These are phyloP conservation scores for Agapornis canus DNA, from an alignment of 2,797 vertebrate species.

Conservation along the genomic window DNA sequence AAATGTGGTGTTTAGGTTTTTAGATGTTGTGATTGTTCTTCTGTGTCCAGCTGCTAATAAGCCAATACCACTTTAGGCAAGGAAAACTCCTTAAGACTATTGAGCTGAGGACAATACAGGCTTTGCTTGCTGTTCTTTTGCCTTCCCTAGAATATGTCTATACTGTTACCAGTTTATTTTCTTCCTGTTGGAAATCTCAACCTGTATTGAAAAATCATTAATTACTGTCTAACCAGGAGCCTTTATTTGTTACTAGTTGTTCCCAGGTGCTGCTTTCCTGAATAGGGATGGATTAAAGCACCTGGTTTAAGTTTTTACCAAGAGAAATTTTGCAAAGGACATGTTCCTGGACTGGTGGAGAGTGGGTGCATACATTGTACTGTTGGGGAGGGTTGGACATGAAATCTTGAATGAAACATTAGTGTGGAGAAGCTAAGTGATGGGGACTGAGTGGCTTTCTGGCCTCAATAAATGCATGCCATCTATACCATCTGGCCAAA, in stretches of 20 bases:
- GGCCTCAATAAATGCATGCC: not conserved
- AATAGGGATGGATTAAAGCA: not conserved
- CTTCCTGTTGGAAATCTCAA: not conserved
- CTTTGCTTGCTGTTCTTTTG: not conserved
- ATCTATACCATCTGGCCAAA: not conserved
- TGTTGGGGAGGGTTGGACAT: not conserved
- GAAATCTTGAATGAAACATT: not conserved
- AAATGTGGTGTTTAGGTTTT: not conserved
- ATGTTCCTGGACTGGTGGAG: not conserved
- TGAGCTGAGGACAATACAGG: not conserved
- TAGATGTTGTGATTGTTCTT: not conserved
- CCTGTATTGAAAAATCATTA: not conserved
- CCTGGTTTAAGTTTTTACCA: not conserved
- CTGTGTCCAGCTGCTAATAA: not conserved
- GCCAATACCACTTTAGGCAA: not conserved
- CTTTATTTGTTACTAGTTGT: not conserved
- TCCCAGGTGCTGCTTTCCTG: not conserved
- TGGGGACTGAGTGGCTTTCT: not conserved
- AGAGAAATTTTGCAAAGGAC: not conserved
- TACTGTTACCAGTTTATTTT: not conserved
- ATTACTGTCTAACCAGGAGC: not conserved
- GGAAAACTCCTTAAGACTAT: not conserved
- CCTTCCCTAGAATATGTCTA: not conserved
- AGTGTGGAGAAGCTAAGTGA: not conserved
- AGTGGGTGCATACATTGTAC: fast-evolving